Percentiles rank a stretch among this genome's conserved stretches.
phyloP scores from a whole-genome alignment of 2,797 vertebrate species.

The Enteromius unitaeniatus region DNA sequence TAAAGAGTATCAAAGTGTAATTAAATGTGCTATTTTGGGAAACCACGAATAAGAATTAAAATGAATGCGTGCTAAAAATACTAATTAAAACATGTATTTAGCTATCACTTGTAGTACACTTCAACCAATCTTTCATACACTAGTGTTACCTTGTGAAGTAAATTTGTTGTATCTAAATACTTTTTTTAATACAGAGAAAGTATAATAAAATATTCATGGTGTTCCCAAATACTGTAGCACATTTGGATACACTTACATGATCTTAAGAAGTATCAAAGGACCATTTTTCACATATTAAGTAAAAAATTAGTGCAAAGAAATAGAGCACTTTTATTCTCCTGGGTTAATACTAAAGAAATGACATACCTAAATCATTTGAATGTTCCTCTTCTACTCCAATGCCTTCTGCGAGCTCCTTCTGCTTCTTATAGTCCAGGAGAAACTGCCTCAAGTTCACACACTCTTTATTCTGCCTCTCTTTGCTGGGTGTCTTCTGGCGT shows the following conservation, averaged over 20 bases:
- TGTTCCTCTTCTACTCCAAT: slow-evolving; percentile 74
- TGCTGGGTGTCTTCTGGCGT: background rate
- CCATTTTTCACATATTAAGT: background rate
- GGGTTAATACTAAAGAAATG: background rate
- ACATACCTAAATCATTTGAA: slow-evolving; percentile 67
- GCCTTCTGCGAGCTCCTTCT: slow-evolving; percentile 87
- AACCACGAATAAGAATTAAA: background rate
- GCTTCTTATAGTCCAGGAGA: slow-evolving; percentile 82
- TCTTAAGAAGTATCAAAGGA: background rate
- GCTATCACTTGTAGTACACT: background rate
- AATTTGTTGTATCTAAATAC: background rate
- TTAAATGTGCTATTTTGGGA: background rate
- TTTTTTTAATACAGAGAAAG: background rate
- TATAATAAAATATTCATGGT: background rate
- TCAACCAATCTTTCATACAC: background rate
- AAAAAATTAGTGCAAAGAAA: background rate
- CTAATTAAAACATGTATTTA: background rate
- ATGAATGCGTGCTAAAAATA: no score
- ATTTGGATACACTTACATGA: background rate
- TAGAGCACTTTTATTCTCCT: background rate
- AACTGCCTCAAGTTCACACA: slow-evolving; percentile 76
- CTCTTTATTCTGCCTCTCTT: background rate
- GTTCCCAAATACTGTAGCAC: background rate
- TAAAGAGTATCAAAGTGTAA: background rate
- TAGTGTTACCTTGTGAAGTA: background rate